Base-by-base conservation (phyloP, 2,797 vertebrate species). In the Liasis olivaceus region DNA sequence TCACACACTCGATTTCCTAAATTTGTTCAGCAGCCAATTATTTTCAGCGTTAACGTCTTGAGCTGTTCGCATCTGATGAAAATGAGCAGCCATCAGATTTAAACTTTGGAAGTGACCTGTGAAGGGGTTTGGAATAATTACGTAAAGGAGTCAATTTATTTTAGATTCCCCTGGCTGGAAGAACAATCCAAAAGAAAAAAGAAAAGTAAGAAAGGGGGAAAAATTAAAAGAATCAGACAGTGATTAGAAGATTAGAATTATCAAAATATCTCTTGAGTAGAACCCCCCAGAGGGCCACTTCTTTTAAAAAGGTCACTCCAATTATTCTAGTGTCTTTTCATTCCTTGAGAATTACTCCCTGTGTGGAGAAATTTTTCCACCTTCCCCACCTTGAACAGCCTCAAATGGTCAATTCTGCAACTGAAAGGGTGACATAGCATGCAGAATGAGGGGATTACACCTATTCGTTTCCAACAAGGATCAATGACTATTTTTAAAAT, bases 21-120 rank as follows among this genome's bases (percentile, higher is more conserved):
- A 97, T 97, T 97, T 98, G 97, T 96, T 97, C 97, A 95, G 97
- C 96, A 96, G 97, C 97, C 97, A 97, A 97, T 97, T 97, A 97
- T 97, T 97, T 97, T 94, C 95, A 89, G 97, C 95, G 96, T 97
- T 96, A 95, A 97, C 96, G 96, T 93, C 95, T 95, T 1, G 8
- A 51, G 31, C 89, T 56, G 81, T 91, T 97, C 94, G 91, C 91
- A 95, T 96, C 96, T 94, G 97, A 95, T 91, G 96, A 95, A 97
- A 96, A 96, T 94, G 56, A 97, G 96, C 96, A 95, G 94, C 96
- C 91, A 94, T 93, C 96, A 89, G 96, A 97, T 97, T 95, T 95
- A 95, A 94, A 94, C 97, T 96, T 97, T 96, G 96, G 95, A 95
- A 51, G 95, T 96, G 97, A 97, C 96, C 97, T 95, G 96, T 91